A percentile compares a stretch with the other conserved stretches of the same genome.
These are phyloP conservation scores for Empidonax traillii DNA, from an alignment of 2,113 vertebrate species.

Conservation along the genomic window DNA sequence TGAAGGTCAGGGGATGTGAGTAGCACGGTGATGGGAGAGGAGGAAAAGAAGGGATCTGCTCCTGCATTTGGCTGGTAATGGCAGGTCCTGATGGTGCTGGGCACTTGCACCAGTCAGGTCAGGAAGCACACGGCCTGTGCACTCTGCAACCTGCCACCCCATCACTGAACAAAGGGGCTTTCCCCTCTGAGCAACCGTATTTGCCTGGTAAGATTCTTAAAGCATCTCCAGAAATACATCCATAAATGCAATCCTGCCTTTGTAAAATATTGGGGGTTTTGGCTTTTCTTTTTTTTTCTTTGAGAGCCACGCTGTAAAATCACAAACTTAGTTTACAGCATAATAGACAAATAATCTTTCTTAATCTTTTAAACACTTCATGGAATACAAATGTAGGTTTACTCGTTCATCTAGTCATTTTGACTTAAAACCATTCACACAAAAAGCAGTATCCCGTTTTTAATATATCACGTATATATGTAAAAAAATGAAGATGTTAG, in stretches of 20 bases:
- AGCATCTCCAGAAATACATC: neutral
- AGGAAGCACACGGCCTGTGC: neutral
- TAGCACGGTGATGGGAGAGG: accelerated
- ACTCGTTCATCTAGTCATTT: neutral
- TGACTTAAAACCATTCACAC: neutral
- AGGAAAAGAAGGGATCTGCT: neutral
- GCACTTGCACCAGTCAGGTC: neutral
- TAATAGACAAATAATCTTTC: neutral
- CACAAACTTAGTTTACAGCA: neutral
- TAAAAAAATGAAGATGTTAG: neutral
- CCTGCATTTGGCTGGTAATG: neutral
- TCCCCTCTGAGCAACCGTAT: neutral
- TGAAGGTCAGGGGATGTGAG: neutral
- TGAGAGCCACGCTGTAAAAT: neutral
- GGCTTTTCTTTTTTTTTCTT: neutral
- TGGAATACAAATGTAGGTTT: neutral
- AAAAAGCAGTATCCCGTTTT: neutral
- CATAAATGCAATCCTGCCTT: neutral
- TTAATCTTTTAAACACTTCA: neutral
- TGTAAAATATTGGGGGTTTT: accelerated
- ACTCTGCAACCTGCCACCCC: neutral
- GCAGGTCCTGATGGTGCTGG: neutral
- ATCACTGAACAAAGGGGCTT: neutral
- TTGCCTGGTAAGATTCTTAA: accelerated
- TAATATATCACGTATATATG: neutral